A percentile compares a stretch with the other conserved stretches of the same genome.
Conservation (phyloP, 2,797 vertebrate species). For the Gallirallus australis region DNA sequence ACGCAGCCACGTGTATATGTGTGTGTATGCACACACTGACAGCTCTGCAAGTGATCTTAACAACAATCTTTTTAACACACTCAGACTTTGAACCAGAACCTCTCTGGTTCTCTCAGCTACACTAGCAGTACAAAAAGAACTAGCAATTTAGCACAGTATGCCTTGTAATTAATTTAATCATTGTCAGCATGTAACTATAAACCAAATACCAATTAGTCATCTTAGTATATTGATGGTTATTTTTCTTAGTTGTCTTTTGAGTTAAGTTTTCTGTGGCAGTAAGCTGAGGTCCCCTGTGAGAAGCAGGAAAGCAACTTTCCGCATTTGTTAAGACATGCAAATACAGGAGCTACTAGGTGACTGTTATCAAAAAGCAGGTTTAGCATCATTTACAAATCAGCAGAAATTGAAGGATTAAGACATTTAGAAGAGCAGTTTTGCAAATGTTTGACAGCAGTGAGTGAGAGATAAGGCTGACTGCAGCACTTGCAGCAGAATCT, state of each 20-base stretch:
- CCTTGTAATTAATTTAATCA: constrained; percentile 78
- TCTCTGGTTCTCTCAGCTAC: constrained; percentile 54
- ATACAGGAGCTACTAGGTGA: constrained; percentile 13
- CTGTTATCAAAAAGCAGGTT: constrained; percentile 63
- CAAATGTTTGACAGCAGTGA: constrained; percentile 38
- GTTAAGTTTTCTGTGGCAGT: constrained; percentile 63
- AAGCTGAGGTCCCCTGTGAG: constrained; percentile 32
- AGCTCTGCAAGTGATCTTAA: constrained; percentile 35
- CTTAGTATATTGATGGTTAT: constrained; percentile 37
- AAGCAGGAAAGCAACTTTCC: constrained; percentile 33
- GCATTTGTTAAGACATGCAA: constrained; percentile 56
- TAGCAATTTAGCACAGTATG: constrained; percentile 73
- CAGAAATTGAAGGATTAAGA: constrained; percentile 43
- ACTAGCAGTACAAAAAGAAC: constrained; percentile 61
- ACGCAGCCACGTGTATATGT: rapidly evolving
- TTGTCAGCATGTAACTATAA: constrained; percentile 76
- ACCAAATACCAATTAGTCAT: constrained; percentile 75
- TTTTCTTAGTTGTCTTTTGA: constrained; percentile 66
- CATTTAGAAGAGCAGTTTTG: constrained; percentile 37
- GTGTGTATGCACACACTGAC: rapidly evolving
- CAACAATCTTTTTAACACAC: constrained; percentile 38
- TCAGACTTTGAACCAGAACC: constrained; percentile 58
- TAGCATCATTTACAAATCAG: constrained; percentile 63
- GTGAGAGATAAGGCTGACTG: background rate
- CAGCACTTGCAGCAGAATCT: background rate